Percentiles rank a stretch among this genome's conserved stretches.
These are phyloP conservation scores for Distichodus sexfasciatus DNA, from an alignment of 2,797 vertebrate genomes.

Conservation along the genomic window DNA sequence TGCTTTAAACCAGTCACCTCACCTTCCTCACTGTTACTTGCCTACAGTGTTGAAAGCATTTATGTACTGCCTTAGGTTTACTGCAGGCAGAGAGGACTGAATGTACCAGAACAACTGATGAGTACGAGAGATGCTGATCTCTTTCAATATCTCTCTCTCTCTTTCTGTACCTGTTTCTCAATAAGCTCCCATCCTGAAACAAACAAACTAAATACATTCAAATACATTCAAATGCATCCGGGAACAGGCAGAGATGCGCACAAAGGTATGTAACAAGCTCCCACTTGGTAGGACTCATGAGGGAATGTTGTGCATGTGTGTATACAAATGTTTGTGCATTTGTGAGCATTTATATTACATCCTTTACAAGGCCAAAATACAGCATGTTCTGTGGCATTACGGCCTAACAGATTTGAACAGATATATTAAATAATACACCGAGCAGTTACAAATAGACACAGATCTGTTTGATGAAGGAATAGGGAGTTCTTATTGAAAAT, in stretches of 20 bases:
- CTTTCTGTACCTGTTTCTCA: neutral
- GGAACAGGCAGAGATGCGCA: constrained; percentile 19
- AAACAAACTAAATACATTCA: constrained; percentile 3
- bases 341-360: too few relatives aligned
- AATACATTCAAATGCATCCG: neutral
- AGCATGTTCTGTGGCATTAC: too few relatives aligned
- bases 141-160: neutral
- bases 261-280: constrained; percentile 14
- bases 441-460: too few relatives aligned
- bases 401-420: too few relatives aligned
- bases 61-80: constrained; percentile 1
- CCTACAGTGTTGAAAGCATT: constrained; percentile 1
- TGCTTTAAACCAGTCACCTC: neutral
- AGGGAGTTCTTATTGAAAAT: too few relatives aligned
- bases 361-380: too few relatives aligned
- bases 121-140: neutral
- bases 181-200: constrained; percentile 18
- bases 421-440: too few relatives aligned
- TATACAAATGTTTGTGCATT: too few relatives aligned
- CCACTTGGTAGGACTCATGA: constrained; percentile 36
- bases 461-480: too few relatives aligned
- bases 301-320: constrained; percentile 2
- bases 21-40: neutral
- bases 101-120: constrained; percentile 1
- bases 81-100: constrained; percentile 2